Conservation (phyloP, 1,140 invertebrate genomes). For the Halictus rubicundus region DNA sequence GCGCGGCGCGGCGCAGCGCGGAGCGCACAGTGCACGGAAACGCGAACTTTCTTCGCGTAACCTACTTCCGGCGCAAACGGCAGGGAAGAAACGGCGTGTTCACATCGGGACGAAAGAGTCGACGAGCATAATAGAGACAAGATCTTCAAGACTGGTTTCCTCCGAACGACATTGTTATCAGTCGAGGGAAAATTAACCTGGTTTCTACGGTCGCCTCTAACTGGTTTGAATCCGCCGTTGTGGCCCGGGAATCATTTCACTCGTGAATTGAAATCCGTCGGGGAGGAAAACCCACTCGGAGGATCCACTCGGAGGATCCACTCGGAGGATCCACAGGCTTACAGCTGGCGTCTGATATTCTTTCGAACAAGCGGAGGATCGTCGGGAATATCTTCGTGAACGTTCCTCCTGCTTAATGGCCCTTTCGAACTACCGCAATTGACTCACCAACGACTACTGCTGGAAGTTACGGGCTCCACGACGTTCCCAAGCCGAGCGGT, state of each 20-base stretch:
- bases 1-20: neutral
- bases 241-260: conserved; percentile 3
- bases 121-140: conserved; percentile 46
- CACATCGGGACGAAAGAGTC: conserved; percentile 27
- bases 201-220: conserved; percentile 27
- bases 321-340: neutral
- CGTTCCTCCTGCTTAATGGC: too few relatives aligned
- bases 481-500: too few relatives aligned
- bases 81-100: conserved; percentile 20
- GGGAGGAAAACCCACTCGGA: neutral
- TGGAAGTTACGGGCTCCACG: too few relatives aligned
- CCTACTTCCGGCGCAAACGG: conserved; percentile 34
- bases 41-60: conserved; percentile 50
- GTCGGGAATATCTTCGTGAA: too few relatives aligned
- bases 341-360: too few relatives aligned
- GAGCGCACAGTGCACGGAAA: neutral
- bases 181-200: conserved; percentile 30
- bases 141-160: conserved; percentile 45
- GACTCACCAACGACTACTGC: too few relatives aligned
- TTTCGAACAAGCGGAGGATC: too few relatives aligned
- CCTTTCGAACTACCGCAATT: too few relatives aligned
- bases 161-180: conserved; percentile 58
- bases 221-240: conserved; percentile 2
- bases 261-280: neutral
- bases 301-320: neutral